Percentiles rank a stretch among this genome's conserved stretches.
These are phyloP conservation scores for Erannis defoliaria DNA, from an alignment of 2,888 invertebrate species.

Conservation along the genomic window DNA sequence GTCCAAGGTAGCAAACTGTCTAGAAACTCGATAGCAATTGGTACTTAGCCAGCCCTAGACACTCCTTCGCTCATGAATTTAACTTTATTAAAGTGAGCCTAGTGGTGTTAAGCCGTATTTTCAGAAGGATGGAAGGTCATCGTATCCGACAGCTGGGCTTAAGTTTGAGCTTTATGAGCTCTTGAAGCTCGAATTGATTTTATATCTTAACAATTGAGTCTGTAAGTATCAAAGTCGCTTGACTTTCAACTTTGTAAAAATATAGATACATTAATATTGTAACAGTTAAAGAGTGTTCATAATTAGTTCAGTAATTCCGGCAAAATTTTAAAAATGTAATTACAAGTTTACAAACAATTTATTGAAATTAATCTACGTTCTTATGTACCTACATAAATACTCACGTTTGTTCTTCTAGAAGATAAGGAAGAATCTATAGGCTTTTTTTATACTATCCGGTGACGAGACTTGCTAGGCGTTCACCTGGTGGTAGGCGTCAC, in stretches of 20 bases:
- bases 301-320: no score
- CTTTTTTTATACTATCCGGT: no score
- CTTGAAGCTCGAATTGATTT: conserved; percentile 8
- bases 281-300: no score
- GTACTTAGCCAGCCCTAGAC: conserved; percentile 18
- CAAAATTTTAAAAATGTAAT: no score
- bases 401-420: no score
- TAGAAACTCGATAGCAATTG: conserved; percentile 24
- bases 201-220: background rate
- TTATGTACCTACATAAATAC: no score
- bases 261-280: background rate
- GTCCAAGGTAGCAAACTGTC: conserved; percentile 16
- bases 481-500: no score
- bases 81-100: conserved; percentile 20
- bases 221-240: background rate
- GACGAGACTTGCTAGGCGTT: no score
- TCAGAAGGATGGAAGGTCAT: conserved; percentile 9
- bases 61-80: conserved; percentile 19
- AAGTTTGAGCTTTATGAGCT: conserved; percentile 7
- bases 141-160: conserved; percentile 7
- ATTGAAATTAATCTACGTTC: no score
- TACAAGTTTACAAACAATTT: no score
- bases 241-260: background rate
- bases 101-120: conserved; percentile 12
- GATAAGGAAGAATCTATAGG: no score